phyloP scores from a whole-genome alignment of 2,797 vertebrate genomes.

The Micromesistius poutassou region DNA sequence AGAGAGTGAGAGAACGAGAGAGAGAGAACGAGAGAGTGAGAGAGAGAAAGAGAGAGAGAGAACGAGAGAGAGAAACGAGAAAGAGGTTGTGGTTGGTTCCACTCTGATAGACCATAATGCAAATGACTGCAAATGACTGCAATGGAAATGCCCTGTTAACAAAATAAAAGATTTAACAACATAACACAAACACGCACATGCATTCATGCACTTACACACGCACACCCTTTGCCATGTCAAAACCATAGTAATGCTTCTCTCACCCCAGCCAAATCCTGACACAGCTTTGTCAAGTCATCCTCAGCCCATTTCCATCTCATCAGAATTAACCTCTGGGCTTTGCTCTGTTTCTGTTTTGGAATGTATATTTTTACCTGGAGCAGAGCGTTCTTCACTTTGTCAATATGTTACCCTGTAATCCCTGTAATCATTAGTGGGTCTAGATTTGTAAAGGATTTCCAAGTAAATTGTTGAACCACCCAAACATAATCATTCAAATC shows the following conservation, averaged over 20 bases:
- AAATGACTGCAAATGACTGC: not conserved
- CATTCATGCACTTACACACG: not conserved
- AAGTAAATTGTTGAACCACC: not conserved
- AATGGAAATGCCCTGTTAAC: not conserved
- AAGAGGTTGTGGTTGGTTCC: not conserved
- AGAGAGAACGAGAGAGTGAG: no score
- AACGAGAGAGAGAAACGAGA: not conserved
- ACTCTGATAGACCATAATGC: not conserved
- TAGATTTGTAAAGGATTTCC: constrained; percentile 1
- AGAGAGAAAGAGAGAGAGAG: no score
- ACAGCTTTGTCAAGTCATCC: no score
- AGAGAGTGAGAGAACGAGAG: no score
- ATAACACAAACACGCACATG: not conserved
- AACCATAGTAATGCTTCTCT: no score
- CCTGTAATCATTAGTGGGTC: not conserved
- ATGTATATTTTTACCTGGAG: not conserved
- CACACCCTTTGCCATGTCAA: not conserved
- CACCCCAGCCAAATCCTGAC: no score
- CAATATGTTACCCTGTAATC: not conserved
- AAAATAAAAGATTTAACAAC: not conserved
- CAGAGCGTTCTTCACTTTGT: not conserved
- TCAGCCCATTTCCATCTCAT: not conserved
- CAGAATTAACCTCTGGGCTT: not conserved
- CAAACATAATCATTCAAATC: constrained; percentile 3
- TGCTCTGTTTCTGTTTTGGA: not conserved